A percentile compares a stretch with the other conserved stretches of the same genome.
These are phyloP conservation scores for Noctua comes DNA, from an alignment of 2,888 invertebrate species.

Conservation along the genomic window DNA sequence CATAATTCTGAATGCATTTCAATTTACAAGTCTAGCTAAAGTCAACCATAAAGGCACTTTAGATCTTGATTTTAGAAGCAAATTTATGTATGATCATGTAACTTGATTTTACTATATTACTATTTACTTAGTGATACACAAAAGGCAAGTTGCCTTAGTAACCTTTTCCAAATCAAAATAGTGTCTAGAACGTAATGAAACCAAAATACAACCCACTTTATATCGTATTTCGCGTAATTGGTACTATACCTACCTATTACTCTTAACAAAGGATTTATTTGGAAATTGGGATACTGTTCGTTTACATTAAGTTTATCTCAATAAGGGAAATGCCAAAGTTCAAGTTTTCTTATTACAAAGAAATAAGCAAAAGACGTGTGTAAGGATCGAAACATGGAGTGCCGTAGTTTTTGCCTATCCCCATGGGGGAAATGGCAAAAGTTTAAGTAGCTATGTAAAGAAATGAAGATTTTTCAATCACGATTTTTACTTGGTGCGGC, in stretches of 20 bases:
- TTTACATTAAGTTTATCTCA: neutral
- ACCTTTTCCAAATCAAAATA: slow-evolving; percentile 10
- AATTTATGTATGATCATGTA: neutral
- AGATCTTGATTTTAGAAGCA: neutral
- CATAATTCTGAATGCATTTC: neutral
- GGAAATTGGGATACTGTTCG: neutral
- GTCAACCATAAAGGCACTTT: neutral
- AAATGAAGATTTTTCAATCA: neutral
- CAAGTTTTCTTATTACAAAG: neutral
- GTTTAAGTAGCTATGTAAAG: no score
- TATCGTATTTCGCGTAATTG: slow-evolving; percentile 4
- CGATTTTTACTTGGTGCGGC: slow-evolving; percentile 3
- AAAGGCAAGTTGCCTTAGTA: neutral
- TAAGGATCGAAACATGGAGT: neutral
- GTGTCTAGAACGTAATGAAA: neutral
- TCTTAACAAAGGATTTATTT: slow-evolving; percentile 7
- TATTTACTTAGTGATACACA: neutral
- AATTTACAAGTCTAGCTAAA: neutral
- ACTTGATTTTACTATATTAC: neutral
- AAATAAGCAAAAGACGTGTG: neutral
- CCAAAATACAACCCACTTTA: slow-evolving; percentile 1
- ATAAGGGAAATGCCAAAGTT: neutral
- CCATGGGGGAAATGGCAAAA: neutral
- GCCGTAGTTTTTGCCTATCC: neutral
- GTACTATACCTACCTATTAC: neutral